Base-by-base conservation (phyloP, 2,888 invertebrate species). In the Temnothorax rugatulus region DNA sequence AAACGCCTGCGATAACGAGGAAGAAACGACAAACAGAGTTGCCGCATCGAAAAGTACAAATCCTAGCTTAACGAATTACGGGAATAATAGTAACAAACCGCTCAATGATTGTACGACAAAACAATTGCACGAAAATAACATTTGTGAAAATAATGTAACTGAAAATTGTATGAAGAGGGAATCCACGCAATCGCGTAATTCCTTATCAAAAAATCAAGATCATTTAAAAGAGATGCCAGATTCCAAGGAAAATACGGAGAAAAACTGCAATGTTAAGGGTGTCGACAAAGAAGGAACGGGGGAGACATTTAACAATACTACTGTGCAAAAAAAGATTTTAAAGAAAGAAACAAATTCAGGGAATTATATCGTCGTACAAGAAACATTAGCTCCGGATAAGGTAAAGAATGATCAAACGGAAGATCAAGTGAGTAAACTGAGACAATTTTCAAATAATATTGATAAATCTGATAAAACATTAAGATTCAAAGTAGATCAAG, bases 401-500 rank as follows among this genome's bases (percentile, higher is more conserved):
- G 0, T 15, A 18, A 71, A 79, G 15, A 38, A 34, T 11, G 74
- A 54, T 57, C 54, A n/a, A 4, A 71, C 47, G 15, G 76, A 84
- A 5, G 75, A 82, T 29, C 82, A 84, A 47, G 29, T 59, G 9
- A 15, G n/a, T 11, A 71, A 61, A 64, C 38, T 66, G 34, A 75
- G 29, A 41, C 82, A 85, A 0, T 82, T 61, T 13, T 41, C 71
- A 15, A 86, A 68, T 57, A 38, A 71, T 41, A 41, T 44, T 21
- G 73, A 69, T 38, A 87, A 86, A 57, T 50, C 71, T 13, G 90
- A 83, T 15, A n/a, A 54, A 9, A 76, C 84, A 64, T 76, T 87
- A 0, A 93, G 92, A 44, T 82, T 91, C 0, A 94, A 94, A 54
- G 92, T 94, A 0, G 94, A 94, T 82, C 91, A 91, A 73, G 92